phyloP scores from a whole-genome alignment of 2,113 vertebrate species.

The Sciurus niger region DNA sequence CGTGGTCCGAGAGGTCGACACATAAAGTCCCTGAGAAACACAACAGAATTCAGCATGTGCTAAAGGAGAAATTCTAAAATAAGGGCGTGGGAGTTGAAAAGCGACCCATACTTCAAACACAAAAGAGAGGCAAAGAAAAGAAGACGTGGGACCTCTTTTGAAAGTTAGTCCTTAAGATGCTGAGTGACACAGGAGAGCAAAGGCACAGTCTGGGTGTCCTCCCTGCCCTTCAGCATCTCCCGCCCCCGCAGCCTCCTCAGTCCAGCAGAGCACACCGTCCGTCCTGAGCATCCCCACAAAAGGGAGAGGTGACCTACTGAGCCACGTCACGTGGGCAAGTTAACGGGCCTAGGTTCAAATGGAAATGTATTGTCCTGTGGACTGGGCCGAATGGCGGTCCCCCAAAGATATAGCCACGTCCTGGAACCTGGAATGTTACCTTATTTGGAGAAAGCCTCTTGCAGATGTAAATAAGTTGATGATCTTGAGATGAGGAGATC shows the following conservation, averaged over 20 bases:
- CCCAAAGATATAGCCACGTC: background rate
- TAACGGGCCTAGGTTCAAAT: background rate
- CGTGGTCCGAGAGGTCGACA: background rate
- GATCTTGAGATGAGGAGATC: background rate
- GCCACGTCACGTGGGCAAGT: background rate
- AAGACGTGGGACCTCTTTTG: background rate
- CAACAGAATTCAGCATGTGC: background rate
- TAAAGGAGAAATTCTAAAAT: background rate
- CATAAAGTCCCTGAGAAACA: background rate
- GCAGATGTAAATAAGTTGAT: background rate
- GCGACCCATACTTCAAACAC: background rate
- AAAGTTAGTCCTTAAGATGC: background rate
- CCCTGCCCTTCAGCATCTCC: background rate
- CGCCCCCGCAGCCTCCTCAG: background rate
- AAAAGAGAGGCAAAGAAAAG: background rate
- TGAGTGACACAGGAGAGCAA: background rate
- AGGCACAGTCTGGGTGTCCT: fast-evolving
- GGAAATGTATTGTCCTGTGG: background rate
- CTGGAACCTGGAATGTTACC: too few species aligned
- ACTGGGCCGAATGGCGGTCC: background rate
- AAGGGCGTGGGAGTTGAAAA: background rate
- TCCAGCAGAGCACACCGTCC: background rate
- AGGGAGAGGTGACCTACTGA: background rate
- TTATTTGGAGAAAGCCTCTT: background rate
- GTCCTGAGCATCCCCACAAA: background rate